A percentile compares a stretch with the other conserved stretches of the same genome.
phyloP scores from a whole-genome alignment of 1,140 invertebrate genomes.

The Heliconius eleuchia region DNA sequence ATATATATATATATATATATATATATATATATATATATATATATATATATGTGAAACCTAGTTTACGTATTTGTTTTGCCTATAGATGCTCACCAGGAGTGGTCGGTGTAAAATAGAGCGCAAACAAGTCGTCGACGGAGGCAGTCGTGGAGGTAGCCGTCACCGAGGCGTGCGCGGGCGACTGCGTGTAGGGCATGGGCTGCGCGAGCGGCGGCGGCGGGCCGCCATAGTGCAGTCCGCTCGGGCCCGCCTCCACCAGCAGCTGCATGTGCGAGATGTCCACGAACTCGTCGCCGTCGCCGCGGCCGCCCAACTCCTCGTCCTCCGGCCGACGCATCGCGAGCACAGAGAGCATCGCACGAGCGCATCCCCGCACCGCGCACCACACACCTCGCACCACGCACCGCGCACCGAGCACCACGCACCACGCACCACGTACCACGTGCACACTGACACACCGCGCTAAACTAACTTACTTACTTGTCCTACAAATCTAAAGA shows the following conservation, averaged over 20 bases:
- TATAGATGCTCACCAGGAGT: conserved; percentile 59
- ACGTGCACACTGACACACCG: conserved; percentile 40
- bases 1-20: too few relatives aligned
- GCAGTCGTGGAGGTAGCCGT: conserved; percentile 49
- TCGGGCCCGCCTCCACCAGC: conserved; percentile 79
- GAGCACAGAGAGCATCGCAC: conserved; percentile 79
- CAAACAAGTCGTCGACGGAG: conserved; percentile 75
- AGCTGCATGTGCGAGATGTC: conserved; percentile 84
- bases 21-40: too few relatives aligned
- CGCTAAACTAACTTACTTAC: conserved; percentile 41
- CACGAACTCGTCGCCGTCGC: conserved; percentile 82
- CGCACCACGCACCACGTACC: conserved; percentile 45
- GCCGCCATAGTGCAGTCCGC: conserved; percentile 71
- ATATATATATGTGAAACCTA: too few relatives aligned
- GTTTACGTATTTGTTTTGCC: not conserved
- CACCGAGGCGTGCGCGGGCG: conserved; percentile 44
- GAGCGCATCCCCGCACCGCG: conserved; percentile 70
- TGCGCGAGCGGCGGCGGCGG: conserved; percentile 74
- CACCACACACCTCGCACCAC: conserved; percentile 46
- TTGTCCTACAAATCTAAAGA: conserved; percentile 46
- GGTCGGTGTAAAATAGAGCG: conserved; percentile 68
- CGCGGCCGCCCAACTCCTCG: conserved; percentile 72
- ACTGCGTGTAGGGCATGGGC: conserved; percentile 65
- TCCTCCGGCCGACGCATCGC: conserved; percentile 79
- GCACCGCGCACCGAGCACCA: conserved; percentile 44